A percentile compares a stretch with the other conserved stretches of the same genome.
These are phyloP conservation scores for Cynopterus brachyotis DNA, from an alignment of 2,113 vertebrate species.

Conservation along the genomic window DNA sequence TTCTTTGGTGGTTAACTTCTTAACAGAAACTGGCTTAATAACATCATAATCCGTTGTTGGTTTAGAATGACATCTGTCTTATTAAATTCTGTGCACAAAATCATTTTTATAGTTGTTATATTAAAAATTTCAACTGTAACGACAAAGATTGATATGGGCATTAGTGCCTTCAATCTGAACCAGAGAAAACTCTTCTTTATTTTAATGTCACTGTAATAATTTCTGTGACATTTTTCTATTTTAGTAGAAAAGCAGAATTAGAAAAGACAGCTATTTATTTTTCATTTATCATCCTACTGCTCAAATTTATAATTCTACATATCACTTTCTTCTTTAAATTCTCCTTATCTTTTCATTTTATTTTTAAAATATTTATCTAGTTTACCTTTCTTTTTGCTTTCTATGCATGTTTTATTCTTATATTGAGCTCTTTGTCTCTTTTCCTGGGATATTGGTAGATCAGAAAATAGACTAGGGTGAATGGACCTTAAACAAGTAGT, in stretches of 20 bases:
- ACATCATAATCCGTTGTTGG: fast-evolving
- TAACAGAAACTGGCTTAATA: not conserved
- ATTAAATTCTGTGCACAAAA: not conserved
- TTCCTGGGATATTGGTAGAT: not conserved
- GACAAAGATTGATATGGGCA: not conserved
- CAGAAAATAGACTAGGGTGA: not conserved
- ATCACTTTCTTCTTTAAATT: not conserved
- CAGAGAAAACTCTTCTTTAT: not conserved
- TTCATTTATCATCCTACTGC: not conserved
- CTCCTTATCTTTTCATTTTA: not conserved
- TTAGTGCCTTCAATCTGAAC: not conserved
- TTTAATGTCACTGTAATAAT: not conserved
- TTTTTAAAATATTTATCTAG: not conserved
- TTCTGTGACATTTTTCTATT: not conserved
- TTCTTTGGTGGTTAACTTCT: not conserved
- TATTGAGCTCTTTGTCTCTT: not conserved
- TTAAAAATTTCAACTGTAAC: not conserved
- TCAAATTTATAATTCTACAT: not conserved
- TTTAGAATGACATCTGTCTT: not conserved
- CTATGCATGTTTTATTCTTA: not conserved
- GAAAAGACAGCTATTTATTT: not conserved
- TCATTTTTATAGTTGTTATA: not conserved
- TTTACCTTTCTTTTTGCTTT: not conserved
- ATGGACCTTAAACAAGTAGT: not conserved
- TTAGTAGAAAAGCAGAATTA: not conserved